Evolutionary conservation across 2,797 vertebrate genomes (phyloP), one percentile per base, ranked within the genome.

Genomic region (Gila robusta): DNA sequence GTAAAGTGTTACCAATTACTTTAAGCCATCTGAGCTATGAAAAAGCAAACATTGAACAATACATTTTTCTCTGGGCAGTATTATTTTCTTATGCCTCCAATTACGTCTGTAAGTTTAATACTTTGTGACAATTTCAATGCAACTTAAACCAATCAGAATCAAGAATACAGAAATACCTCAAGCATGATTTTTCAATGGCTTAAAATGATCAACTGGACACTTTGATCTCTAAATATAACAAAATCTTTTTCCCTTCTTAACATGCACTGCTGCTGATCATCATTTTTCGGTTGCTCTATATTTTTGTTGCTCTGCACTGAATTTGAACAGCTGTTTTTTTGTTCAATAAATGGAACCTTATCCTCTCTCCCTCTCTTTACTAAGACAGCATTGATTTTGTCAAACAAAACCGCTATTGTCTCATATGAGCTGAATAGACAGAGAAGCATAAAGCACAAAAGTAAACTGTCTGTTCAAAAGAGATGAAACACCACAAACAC

Each of bases 321-420:
- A 85, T 86, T 86, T 91, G 85, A 67, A 76, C 71, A 67, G 59
- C 72, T 84, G 56, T 67, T 74, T 83, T 79, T 79, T 79, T 66
- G 74, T 73, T 88, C 44, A 67, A 62, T 81, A 62, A 87, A 74
- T 41, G 56, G 21, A 88, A 62, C 82, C n/a, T 81, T 82, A 73
- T 82, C 80, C 69, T 72, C 79, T 86, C 52, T 70, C 35, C 44
- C 82, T 70, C 66, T 86, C 79, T 44, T 56, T 84, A 90, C 79
- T 89, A 89, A 91, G 90, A 86, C 86, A 84, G 86, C 83, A 83
- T 84, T 87, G 79, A 90, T 88, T 91, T 80, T 62, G 83, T 87
- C 90, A 83, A 89, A 93, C 92, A 93, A 91, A 91, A 91, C 89
- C 89, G n/a, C 88, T 87, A 91, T 91, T 91, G 92, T 91, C 83